Base-by-base conservation (phyloP, 2,888 invertebrate species). In the Tiphia femorata region DNA sequence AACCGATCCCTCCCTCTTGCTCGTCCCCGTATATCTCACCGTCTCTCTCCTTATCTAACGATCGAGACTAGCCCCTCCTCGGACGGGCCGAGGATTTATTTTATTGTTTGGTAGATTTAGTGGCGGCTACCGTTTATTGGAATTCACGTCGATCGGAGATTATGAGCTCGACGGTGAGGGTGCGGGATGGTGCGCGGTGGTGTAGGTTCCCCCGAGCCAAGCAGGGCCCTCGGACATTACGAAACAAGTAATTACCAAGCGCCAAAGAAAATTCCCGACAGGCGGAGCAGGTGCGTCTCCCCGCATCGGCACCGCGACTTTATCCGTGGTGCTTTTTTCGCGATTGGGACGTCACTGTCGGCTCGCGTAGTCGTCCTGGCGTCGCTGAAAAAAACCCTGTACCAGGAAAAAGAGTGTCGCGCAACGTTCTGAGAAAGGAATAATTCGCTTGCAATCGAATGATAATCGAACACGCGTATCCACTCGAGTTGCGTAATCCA, bases 21-120 rank as follows among this genome's bases (percentile, higher is more conserved):
- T 67, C 60, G 37, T 52, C 55, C 47, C 52, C 35, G 27, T 35
- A 53, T 29, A 38, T 29, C 49, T 58, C 37, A 33, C 41, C 33
- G 17, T 21, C 27, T 37, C 43, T 29, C 46, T 44, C 20, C 69
- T 70, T 70, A 65, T 65, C 64, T 62, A 58, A 59, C 38, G 57
- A 72, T 67, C 67, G 58, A 54, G 42, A 59, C 62, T 51, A 62
- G 63, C 53, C 53, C 48, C 60, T 57, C 52, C 53, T 40, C n/a
- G 55, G 52, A 51, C 62, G 43, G 29, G 46, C 49, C 43, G 58
- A 64, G 54, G 67, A 76, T 78, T 78, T 75, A 78, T 76, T 74
- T 75, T 70, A 68, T 71, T 75, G 71, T 71, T 70, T 64, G 62
- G 56, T 71, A 63, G 67, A 78, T 78, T 76, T 77, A 75, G 58